Percentiles rank a stretch among this genome's conserved stretches.
These are phyloP conservation scores for Lottia scabra DNA, from an alignment of 2,888 invertebrate species.

Conservation along the genomic window DNA sequence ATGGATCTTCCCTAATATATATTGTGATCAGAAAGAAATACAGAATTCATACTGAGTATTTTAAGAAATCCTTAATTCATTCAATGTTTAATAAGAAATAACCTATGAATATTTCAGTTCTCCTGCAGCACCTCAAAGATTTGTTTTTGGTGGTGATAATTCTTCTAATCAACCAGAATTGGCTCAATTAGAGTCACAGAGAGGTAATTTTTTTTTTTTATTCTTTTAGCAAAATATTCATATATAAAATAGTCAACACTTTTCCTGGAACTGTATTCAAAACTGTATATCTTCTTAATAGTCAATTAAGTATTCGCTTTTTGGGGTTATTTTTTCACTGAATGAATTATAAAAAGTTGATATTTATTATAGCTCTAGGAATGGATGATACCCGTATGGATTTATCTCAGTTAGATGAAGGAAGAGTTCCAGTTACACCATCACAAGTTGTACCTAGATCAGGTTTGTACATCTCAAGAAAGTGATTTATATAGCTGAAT, in stretches of 20 bases:
- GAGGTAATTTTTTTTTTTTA: slow-evolving; percentile 58
- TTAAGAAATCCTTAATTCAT: no score
- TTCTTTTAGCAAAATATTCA: no score
- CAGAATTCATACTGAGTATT: no score
- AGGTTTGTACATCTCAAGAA: neutral
- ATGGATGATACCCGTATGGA: slow-evolving; percentile 84
- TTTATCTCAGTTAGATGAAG: slow-evolving; percentile 76
- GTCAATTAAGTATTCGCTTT: no score
- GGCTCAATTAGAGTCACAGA: slow-evolving; percentile 74
- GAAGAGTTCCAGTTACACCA: slow-evolving; percentile 77
- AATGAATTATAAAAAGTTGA: neutral
- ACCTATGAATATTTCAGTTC: slow-evolving; percentile 74
- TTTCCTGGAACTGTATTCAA: no score
- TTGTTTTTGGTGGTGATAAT: slow-evolving; percentile 63
- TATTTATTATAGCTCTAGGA: slow-evolving; percentile 49
- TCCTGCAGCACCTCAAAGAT: slow-evolving; percentile 76
- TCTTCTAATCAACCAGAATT: slow-evolving; percentile 68
- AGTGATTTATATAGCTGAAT: no score
- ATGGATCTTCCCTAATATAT: no score
- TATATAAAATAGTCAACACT: no score
- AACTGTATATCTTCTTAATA: no score
- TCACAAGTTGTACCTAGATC: slow-evolving; percentile 63
- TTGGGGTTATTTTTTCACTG: no score
- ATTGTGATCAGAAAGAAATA: no score
- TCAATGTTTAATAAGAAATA: no score